Evolutionary conservation across 2,888 invertebrate species (phyloP).

Genomic region (Hyalella azteca): DNA sequence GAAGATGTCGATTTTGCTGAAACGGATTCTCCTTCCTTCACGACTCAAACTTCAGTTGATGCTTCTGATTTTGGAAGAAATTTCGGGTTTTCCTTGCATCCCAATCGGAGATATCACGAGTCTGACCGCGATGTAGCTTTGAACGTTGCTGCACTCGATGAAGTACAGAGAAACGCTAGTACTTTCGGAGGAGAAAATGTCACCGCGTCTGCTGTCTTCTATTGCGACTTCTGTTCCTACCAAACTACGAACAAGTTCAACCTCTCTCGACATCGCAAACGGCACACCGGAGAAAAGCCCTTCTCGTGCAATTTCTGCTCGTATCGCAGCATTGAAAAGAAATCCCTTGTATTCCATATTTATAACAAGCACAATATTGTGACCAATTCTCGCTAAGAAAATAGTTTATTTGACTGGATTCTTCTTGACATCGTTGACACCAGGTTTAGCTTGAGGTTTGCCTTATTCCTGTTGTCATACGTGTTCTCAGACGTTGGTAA

Average conservation of each 20-base stretch:
- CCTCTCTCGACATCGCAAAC: background rate
- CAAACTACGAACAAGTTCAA: background rate
- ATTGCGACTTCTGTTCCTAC: conserved; percentile 2
- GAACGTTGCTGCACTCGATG: no score
- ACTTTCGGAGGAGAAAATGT: no score
- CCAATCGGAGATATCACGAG: background rate
- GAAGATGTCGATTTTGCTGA: background rate
- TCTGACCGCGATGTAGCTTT: no score
- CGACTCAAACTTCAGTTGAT: background rate
- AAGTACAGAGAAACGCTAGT: no score
- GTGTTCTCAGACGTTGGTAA: no score
- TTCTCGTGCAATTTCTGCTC: background rate
- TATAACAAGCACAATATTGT: background rate
- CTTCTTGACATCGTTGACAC: no score
- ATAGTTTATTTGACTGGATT: no score
- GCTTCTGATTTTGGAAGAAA: background rate
- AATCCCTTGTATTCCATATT: background rate
- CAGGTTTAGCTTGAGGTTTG: no score
- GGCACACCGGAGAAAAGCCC: conserved; percentile 19
- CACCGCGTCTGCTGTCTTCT: background rate
- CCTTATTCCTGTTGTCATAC: no score
- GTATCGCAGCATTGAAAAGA: conserved; percentile 5
- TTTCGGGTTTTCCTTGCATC: background rate
- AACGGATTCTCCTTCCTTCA: background rate
- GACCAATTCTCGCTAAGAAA: background rate